phyloP scores from a whole-genome alignment of 2,888 invertebrate genomes.

The Carabus problematicus region DNA sequence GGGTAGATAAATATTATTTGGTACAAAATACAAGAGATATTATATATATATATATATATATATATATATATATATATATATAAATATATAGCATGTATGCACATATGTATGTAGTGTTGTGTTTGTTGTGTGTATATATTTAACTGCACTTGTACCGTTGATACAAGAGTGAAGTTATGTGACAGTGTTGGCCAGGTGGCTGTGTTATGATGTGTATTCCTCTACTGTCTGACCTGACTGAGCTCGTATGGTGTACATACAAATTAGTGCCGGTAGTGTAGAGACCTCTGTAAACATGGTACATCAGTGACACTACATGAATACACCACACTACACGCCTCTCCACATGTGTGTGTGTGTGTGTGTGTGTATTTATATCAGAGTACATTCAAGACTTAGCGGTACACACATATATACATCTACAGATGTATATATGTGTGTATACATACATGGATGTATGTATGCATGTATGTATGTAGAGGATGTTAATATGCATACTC shows the following conservation, averaged over 20 bases:
- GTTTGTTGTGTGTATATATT: not conserved
- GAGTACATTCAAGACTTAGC: no score
- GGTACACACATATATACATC: no score
- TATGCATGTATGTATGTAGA: no score
- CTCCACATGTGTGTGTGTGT: no score
- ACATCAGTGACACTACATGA: constrained; percentile 3
- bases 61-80: not conserved
- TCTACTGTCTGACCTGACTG: constrained; percentile 31
- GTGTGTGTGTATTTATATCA: no score
- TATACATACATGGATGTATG: no score
- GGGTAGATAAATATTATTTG: not conserved
- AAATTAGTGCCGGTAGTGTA: constrained; percentile 34
- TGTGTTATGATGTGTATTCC: constrained; percentile 16
- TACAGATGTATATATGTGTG: no score
- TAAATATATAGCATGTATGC: constrained; percentile 15
- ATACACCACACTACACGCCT: no score
- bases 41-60: constrained; percentile 12
- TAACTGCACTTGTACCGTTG: constrained; percentile 37
- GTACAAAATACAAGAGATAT: not conserved
- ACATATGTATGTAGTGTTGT: no score
- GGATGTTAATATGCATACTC: no score
- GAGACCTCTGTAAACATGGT: constrained; percentile 29
- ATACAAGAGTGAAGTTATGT: constrained; percentile 11
- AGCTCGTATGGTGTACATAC: constrained; percentile 30
- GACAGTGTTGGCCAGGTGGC: constrained; percentile 1